A percentile compares a stretch with the other conserved stretches of the same genome.
phyloP scores from a whole-genome alignment of 1,140 invertebrate genomes.

The Lasaia peninsularis region DNA sequence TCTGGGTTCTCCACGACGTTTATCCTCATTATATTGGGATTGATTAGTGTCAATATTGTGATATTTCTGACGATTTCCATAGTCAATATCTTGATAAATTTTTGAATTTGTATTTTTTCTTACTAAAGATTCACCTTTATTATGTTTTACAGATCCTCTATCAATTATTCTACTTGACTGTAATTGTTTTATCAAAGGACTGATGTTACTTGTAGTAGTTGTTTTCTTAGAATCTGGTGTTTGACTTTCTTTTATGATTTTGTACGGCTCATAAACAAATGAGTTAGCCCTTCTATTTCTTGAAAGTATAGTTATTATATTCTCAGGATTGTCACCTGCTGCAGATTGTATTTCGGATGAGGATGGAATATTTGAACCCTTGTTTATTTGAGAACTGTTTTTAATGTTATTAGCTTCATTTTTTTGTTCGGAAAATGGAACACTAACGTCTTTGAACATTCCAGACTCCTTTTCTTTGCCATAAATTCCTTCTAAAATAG shows the following conservation, averaged over 20 bases:
- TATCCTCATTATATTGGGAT: constrained; percentile 34
- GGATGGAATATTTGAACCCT: background rate
- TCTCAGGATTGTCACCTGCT: background rate
- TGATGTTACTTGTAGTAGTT: constrained; percentile 56
- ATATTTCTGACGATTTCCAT: constrained; percentile 45
- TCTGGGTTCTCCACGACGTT: constrained; percentile 56
- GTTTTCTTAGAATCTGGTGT: constrained; percentile 61
- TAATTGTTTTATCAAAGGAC: constrained; percentile 66
- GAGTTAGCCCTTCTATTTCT: constrained; percentile 57
- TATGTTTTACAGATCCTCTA: constrained; percentile 43
- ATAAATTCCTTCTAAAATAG: constrained; percentile 32
- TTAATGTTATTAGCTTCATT: background rate
- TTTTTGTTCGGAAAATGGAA: background rate
- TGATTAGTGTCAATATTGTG: constrained; percentile 26
- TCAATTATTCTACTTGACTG: constrained; percentile 59
- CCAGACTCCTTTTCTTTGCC: constrained; percentile 23
- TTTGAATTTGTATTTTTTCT: constrained; percentile 41
- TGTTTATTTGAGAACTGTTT: background rate
- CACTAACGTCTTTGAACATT: background rate
- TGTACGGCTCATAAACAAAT: constrained; percentile 71
- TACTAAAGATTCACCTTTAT: constrained; percentile 40
- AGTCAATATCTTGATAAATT: constrained; percentile 62
- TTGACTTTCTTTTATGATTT: constrained; percentile 66
- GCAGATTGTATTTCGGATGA: background rate
- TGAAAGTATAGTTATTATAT: background rate